Evolutionary conservation across 2,113 vertebrate species (phyloP).

Genomic region (Chaetorhynchus papuensis): DNA sequence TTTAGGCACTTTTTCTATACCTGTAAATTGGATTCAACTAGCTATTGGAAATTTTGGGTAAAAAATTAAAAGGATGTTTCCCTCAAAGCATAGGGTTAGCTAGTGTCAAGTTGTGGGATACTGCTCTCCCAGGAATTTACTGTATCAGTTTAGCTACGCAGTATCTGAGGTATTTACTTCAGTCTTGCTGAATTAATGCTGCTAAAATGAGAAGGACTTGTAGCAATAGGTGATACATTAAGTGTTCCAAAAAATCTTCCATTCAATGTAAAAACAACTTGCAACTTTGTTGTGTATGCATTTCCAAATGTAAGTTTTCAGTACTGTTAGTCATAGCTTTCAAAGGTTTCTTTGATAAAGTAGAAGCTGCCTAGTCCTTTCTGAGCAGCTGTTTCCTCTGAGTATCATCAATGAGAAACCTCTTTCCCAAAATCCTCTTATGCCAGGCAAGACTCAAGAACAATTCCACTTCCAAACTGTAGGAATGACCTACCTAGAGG

Average conservation of each 20-base stretch:
- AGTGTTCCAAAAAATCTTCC: not conserved
- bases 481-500: not conserved
- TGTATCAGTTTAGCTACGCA: not conserved
- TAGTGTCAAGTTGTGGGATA: not conserved
- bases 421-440: not conserved
- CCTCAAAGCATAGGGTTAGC: not conserved
- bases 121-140: not conserved
- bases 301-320: not conserved
- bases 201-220: not conserved
- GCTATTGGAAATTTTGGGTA: not conserved
- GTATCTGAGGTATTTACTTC: not conserved
- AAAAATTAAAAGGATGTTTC: not conserved
- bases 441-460: not conserved
- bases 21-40: not conserved
- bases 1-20: not conserved
- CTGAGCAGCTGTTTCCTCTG: not conserved
- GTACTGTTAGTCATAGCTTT: not conserved
- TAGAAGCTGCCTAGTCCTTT: not conserved
- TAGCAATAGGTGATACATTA: not conserved
- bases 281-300: not conserved
- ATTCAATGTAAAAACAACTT: not conserved
- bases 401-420: not conserved
- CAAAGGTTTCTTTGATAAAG: not conserved
- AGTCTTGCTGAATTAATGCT: not conserved
- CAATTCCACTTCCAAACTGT: not conserved